Base-by-base conservation (phyloP, 2,113 vertebrate genomes). In the Parus major region DNA sequence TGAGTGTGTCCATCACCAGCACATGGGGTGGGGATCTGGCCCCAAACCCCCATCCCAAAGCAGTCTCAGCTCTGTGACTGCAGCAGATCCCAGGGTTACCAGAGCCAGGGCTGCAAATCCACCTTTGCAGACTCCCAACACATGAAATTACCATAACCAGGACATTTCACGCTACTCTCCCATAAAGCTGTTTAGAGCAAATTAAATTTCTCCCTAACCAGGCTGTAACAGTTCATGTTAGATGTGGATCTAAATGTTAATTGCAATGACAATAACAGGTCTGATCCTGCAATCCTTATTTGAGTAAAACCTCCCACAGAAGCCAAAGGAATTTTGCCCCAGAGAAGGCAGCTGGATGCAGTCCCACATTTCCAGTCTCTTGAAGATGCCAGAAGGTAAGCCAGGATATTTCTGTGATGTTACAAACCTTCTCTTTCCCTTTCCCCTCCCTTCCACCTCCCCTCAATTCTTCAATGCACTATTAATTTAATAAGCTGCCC, bases 301-400 rank as follows among this genome's bases (percentile, higher is more conserved):
- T 96, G 94, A 92, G 90, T 95, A 93, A 96, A 94, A 57, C 95
- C 92, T 96, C 94, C 95, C 93, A 96, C 94, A 89, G 95, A 96
- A 96, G 95, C 96, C 95, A 96, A 94, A 96, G 93, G 94, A 97
- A 96, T 96, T 96, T 97, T 95, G 94, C 96, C 96, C 95, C 94
- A 64, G 90, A 96, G 93, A 96, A 97, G 92, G 77, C 95, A 95
- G 95, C 94, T 95, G 94, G 96, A 96, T 88, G 60, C 77, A 88
- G 95, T 90, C 94, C 94, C 94, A 96, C 88, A 72, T 96, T 95
- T 96, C 94, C 94, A 93, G 92, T 82, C 94, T 96, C 93, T 17
- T 86, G 77, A 93, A 95, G 95, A 86, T 95, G 95, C 93, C 93
- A 86, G 94, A 90, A 97, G 94, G 93, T 96, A 94, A 90, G 68